phyloP scores from a whole-genome alignment of 2,113 vertebrate genomes.

The Clarias magur region DNA sequence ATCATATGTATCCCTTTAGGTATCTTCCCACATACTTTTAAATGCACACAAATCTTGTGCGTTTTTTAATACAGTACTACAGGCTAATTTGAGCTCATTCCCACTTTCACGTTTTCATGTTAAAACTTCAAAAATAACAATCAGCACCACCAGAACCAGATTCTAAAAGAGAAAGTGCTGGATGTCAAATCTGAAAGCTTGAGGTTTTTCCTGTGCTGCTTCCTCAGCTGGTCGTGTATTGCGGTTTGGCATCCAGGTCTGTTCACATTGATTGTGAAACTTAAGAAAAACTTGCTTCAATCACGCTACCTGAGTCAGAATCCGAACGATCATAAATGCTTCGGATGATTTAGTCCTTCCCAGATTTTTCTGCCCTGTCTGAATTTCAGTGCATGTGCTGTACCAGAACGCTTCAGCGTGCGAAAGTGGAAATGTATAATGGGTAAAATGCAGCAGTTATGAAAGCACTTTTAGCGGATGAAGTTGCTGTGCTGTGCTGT shows the following conservation, averaged over 20 bases:
- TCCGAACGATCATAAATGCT: background rate
- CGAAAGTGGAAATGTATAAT: constrained; percentile 10
- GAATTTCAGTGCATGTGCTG: background rate
- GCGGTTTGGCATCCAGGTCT: constrained; percentile 17
- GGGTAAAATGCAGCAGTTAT: constrained; percentile 37
- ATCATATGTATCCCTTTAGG: background rate
- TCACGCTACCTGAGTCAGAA: background rate
- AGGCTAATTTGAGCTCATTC: background rate
- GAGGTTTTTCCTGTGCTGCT: constrained; percentile 36
- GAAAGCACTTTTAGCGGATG: constrained; percentile 49
- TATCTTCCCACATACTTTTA: background rate
- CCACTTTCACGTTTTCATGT: background rate
- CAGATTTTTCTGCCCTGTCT: background rate
- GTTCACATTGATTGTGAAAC: background rate
- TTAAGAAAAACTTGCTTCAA: background rate
- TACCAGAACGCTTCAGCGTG: background rate
- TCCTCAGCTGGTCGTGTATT: constrained; percentile 53
- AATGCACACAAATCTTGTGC: background rate
- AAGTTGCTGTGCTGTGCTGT: constrained; percentile 33
- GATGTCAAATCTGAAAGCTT: constrained; percentile 1
- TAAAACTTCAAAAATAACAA: background rate
- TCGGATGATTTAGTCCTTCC: background rate
- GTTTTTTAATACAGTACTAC: background rate
- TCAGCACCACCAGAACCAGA: background rate
- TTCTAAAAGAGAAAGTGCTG: constrained; percentile 33